Base-by-base conservation (phyloP, 1,140 invertebrate species). In the Zaprionus africanus region DNA sequence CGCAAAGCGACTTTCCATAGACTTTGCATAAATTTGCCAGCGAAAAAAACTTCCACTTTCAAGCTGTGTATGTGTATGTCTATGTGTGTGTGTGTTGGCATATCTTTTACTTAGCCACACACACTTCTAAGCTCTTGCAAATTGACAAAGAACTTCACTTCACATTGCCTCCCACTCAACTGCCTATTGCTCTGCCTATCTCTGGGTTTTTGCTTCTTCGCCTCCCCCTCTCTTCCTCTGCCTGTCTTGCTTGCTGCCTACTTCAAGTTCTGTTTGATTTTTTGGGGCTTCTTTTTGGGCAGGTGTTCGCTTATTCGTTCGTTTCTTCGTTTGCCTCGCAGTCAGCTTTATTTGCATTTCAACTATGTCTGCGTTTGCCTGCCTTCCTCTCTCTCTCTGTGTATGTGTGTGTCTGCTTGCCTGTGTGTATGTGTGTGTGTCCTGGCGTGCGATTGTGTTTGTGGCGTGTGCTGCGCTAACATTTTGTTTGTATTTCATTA, bases 401-500 rank as follows among this genome's bases (percentile, higher is more conserved):
- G 13, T 61, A 13, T 63, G 38, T 67, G 28, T 31, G 36, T 54
- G 31, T 2, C 9, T 34, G 31, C 0, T 34, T 34, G 9, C 2
- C 7, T 34, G 51, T 62, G 49, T 69, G 67, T 54, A n/a, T 22
- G 22, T 22, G 22, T 22, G 22, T 22, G 26, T 54, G 59, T n/a
- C 22, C 6, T 13, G 64, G 12, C 26, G 43, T 64, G 38, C 53
- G 57, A 64, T 59, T 56, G 77, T 77, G 60, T 71, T 60, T 73
- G 77, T 66, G 56, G 61, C 58, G 75, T 85, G 83, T 69, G 85
- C 78, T 88, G 61, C 58, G 78, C 84, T 88, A 85, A 90, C 85
- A 90, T 85, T 88, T 76, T 90, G 85, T 90, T 90, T 90, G 85
- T 79, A 85, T 90, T 90, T 90, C 85, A 90, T 90, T 90, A 90